Evolutionary conservation across 2,888 invertebrate genomes (phyloP), one percentile per base, ranked within the genome.

Genomic region (Netelia virgata): DNA sequence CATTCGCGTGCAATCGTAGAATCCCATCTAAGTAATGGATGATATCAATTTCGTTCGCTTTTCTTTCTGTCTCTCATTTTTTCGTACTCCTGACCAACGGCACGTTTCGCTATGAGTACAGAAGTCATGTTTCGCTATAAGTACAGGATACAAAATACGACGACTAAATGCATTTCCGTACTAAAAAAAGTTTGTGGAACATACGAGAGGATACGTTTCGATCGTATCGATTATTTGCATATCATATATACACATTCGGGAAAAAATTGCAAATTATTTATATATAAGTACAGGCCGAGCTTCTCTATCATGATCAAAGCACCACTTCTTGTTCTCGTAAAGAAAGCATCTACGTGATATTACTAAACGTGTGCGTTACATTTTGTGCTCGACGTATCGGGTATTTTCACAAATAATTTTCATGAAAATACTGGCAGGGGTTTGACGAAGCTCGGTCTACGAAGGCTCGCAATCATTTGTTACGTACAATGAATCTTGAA

Each of bases 61-160:
- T 50, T 8, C 53, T 53, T 57, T 66, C 41, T 20, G 8, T 28
- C 41, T 41, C 20, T n/a, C n/a, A 36, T 28, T 75, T 64, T 53
- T 55, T 77, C n/a, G 20, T 66, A 50, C 70, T 59, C 68, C 23
- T 43, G 73, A 81, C 78, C 74, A 78, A 76, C 69, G 84, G 81
- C 81, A 73, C 69, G 81, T 74, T 82, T 73, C 76, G 76, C 79
- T 79, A 69, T 0, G 36, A 36, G 8, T 36, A 36, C 36, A 36
- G 74, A 77, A 74, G 84, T 84, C 82, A 73, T 74, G 82, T 74
- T 82, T 73, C 63, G 81, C 80, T 80, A 47, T 80, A 83, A 80
- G 75, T 83, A 83, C 83, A 82, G 57, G 41, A 78, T 69, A 82
- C 77, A 69, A 82, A 82, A 74, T 69, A 82, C 68, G 50, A 64